Evolutionary conservation across 2,113 vertebrate genomes (phyloP).

Genomic region (Artemisiospiza belli): DNA sequence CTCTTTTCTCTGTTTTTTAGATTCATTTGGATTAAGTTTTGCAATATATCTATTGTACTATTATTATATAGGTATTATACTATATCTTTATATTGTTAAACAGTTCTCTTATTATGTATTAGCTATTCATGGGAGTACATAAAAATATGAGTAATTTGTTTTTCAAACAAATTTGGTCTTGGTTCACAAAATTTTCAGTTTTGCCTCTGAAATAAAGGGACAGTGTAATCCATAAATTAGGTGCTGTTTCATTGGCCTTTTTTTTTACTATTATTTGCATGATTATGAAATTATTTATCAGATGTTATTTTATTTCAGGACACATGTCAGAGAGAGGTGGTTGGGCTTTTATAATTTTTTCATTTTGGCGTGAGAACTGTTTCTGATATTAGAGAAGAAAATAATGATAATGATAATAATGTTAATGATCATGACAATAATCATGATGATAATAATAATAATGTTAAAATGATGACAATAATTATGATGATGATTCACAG

Average conservation of each 20-base stretch:
- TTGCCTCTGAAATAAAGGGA: not conserved
- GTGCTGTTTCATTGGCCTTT: fast-evolving
- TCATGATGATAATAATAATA: not conserved
- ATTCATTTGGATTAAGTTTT: not conserved
- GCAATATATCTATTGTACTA: too few relatives aligned
- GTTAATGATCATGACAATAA: not conserved
- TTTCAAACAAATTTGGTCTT: not conserved
- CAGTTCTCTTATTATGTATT: not conserved
- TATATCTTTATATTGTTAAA: not conserved
- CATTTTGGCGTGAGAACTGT: not conserved
- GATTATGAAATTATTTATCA: not conserved
- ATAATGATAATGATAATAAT: not conserved
- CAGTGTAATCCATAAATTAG: not conserved
- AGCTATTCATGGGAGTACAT: not conserved
- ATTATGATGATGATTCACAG: not conserved
- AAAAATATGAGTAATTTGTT: not conserved
- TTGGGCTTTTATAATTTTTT: not conserved
- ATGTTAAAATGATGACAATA: not conserved
- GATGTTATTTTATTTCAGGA: not conserved
- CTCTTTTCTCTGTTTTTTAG: not conserved
- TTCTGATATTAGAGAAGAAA: not conserved
- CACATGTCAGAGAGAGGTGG: not conserved
- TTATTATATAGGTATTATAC: too few relatives aligned
- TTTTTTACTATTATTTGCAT: not conserved
- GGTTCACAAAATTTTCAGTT: not conserved